Base-by-base conservation (phyloP, 1,140 invertebrate species). In the Euwallacea similis region DNA sequence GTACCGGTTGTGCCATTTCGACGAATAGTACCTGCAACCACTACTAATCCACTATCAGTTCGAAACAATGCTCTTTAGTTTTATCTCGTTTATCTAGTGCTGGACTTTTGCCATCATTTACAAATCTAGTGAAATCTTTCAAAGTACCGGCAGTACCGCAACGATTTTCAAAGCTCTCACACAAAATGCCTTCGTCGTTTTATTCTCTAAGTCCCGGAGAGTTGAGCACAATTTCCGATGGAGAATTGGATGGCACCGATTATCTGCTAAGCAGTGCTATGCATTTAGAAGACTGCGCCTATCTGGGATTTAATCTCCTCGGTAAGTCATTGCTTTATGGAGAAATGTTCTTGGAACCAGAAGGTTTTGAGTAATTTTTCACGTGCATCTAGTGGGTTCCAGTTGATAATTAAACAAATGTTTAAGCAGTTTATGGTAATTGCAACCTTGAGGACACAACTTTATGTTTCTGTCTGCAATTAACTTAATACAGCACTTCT, bases 201-300 rank as follows among this genome's bases (percentile, higher is more conserved):
- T 77, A 74, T 73, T 77, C 78, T 2, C 68, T 74, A 15, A 79
- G 77, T 76, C 79, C 79, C 8, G 79, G 77, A 16, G 80, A 79
- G 66, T 77, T 80, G 13, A 79, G 78, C 7, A 67, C 64, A 15
- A 76, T 80, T 61, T 82, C 79, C 6, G 81, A 82, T 72, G 76
- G 83, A 69, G 86, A 87, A 79, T 77, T 87, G 75, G 86, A 87
- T 77, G 85, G 85, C 66, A 84, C 85, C 0, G 86, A 87, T 76
- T 87, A 86, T 78, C 81, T 87, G 58, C 82, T 87, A n/a, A 86
- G 85, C 59, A 86, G 85, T 56, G 86, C 85, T 4, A 86, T 86
- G 76, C 80, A 84, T 72, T 72, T 86, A 44, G 85, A 87, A 65
- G 86, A 87, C 68, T 84, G 82, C 73, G 47, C n/a, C 33, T 86